Percentiles rank a stretch among this genome's conserved stretches.
These are phyloP conservation scores for Drymonia ruficornis DNA, from an alignment of 2,888 invertebrate genomes.

Conservation along the genomic window DNA sequence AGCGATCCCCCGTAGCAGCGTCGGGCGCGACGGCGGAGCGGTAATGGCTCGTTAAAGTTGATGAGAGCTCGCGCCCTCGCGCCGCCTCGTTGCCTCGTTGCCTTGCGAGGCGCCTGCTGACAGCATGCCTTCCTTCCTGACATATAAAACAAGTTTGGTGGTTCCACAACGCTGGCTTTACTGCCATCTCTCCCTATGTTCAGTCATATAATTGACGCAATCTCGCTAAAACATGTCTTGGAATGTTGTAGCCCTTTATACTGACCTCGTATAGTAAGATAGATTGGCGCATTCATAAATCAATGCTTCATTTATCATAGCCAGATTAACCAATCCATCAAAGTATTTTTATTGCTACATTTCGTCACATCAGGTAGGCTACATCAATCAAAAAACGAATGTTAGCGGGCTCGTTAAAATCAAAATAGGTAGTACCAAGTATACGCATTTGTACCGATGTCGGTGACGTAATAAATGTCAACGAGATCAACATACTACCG, in stretches of 20 bases:
- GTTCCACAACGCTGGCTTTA: conserved; percentile 30
- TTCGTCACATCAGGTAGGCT: conserved; percentile 26
- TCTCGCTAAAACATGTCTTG: background rate
- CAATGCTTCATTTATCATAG: background rate
- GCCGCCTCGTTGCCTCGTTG: conserved; percentile 53
- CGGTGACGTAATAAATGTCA: conserved; percentile 77
- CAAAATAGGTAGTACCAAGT: conserved; percentile 34
- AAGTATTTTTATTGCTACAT: conserved; percentile 17
- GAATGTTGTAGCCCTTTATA: background rate
- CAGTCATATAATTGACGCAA: conserved; percentile 13
- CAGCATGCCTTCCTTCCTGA: conserved; percentile 53
- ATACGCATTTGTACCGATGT: conserved; percentile 36
- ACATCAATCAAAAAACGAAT: conserved; percentile 22
- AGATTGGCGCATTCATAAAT: background rate
- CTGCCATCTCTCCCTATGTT: conserved; percentile 20
- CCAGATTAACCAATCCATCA: conserved; percentile 1
- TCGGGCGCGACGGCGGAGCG: conserved; percentile 48
- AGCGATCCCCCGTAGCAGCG: conserved; percentile 59
- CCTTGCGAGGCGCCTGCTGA: conserved; percentile 48
- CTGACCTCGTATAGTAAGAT: too few relatives aligned
- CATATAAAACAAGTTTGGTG: conserved; percentile 51
- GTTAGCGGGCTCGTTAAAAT: conserved; percentile 40
- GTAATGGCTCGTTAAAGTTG: conserved; percentile 83
- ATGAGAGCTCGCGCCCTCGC: conserved; percentile 74
- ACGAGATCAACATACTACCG: conserved; percentile 69